Percentiles rank a stretch among this genome's conserved stretches.
phyloP scores from a whole-genome alignment of 2,113 vertebrate species.

The Myrmophylax atrothorax region DNA sequence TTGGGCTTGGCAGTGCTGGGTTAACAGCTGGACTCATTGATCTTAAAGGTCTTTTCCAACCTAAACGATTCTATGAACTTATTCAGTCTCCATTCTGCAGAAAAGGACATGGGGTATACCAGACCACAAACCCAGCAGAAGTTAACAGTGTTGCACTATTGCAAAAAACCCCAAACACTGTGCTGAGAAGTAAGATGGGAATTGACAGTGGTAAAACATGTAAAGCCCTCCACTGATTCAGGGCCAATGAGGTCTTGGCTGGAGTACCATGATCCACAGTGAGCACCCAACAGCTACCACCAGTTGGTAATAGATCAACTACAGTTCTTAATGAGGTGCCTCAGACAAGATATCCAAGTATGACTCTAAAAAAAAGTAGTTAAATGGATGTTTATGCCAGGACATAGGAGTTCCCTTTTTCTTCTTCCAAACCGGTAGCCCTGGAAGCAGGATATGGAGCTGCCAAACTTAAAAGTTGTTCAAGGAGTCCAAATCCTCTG shows the following conservation, averaged over 20 bases:
- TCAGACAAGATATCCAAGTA: neutral
- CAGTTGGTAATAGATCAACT: accelerated
- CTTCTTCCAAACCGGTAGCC: neutral
- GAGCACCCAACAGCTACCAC: neutral
- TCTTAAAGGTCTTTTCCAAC: neutral
- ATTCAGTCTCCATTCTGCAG: neutral
- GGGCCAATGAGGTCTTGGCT: neutral
- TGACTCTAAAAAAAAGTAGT: neutral
- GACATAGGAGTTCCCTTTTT: neutral
- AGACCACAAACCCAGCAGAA: neutral
- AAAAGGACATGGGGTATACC: accelerated
- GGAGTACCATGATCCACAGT: neutral
- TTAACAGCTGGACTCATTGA: neutral
- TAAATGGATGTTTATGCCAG: neutral
- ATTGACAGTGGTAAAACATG: neutral
- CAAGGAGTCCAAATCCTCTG: neutral
- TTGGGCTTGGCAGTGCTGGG: neutral
- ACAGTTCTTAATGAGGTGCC: neutral
- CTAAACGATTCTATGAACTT: neutral
- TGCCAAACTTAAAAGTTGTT: neutral
- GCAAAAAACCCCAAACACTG: conserved; percentile 20
- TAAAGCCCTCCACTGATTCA: neutral
- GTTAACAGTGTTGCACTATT: neutral
- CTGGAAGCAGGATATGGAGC: neutral
- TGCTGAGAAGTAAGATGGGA: neutral